Evolutionary conservation across 53 echinoderm and acorn worm genomes (phyloP).

Genomic region (Antedon mediterranea): DNA sequence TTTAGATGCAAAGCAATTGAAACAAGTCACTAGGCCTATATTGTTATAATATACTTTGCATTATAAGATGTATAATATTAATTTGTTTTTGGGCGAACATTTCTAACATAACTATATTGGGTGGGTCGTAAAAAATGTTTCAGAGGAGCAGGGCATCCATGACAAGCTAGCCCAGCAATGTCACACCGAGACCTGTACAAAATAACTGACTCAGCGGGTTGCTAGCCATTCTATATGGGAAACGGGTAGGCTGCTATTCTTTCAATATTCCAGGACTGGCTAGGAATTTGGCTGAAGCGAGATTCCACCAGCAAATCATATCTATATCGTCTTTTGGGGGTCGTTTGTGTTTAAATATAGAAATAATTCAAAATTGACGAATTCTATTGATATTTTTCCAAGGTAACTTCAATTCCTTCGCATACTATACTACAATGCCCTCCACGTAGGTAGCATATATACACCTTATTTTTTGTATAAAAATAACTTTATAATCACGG

Average conservation of each 20-base stretch:
- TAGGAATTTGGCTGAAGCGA: background rate
- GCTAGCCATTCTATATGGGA: background rate
- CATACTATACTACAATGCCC: too few species aligned
- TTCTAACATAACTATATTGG: background rate
- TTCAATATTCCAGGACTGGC: background rate
- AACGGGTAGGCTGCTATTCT: background rate
- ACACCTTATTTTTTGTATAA: too few species aligned
- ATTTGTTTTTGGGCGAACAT: background rate
- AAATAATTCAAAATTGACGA: background rate
- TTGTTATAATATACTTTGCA: too few species aligned
- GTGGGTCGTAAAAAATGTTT: background rate
- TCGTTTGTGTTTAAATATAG: background rate
- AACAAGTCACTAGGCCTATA: too few species aligned
- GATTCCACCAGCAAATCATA: background rate
- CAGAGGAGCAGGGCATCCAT: background rate
- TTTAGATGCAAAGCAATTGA: too few species aligned
- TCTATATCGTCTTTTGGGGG: background rate
- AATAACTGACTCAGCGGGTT: background rate
- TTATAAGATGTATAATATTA: too few species aligned
- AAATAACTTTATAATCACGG: too few species aligned
- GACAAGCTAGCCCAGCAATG: background rate
- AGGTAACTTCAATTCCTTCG: background rate
- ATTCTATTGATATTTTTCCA: background rate
- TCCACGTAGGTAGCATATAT: too few species aligned
- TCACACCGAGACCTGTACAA: background rate